Percentiles rank a stretch among this genome's conserved stretches.
These are phyloP conservation scores for Orthosia incerta DNA, from an alignment of 2,888 invertebrate genomes.

Conservation along the genomic window DNA sequence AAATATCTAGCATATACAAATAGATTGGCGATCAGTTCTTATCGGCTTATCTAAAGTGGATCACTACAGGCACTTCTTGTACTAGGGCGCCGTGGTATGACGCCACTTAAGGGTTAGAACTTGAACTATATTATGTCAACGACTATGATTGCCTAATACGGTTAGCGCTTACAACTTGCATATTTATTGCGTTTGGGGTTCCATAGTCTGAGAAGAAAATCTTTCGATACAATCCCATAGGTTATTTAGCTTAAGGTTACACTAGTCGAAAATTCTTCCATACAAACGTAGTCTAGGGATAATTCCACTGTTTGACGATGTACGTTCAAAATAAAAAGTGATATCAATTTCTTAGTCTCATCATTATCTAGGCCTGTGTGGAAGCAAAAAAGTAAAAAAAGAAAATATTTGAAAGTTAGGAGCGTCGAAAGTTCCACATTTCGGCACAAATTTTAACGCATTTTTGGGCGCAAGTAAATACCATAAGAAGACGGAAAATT, in stretches of 20 bases:
- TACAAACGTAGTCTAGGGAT: too few species aligned
- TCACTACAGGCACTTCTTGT: conserved; percentile 33
- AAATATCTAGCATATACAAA: conserved; percentile 17
- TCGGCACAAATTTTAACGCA: too few species aligned
- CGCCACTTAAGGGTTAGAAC: conserved; percentile 20
- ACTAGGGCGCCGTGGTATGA: background rate
- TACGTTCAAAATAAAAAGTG: too few species aligned
- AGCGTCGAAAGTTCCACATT: too few species aligned
- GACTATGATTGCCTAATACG: conserved; percentile 41
- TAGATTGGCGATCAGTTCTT: conserved; percentile 19
- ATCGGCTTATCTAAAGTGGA: conserved; percentile 50
- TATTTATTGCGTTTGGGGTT: conserved; percentile 39
- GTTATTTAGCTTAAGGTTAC: background rate
- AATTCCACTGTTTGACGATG: too few species aligned
- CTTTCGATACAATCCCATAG: background rate
- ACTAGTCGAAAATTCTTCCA: too few species aligned
- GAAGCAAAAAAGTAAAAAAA: too few species aligned
- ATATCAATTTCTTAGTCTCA: too few species aligned
- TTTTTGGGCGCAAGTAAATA: too few species aligned
- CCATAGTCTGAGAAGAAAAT: background rate
- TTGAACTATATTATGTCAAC: conserved; percentile 37
- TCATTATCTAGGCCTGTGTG: too few species aligned
- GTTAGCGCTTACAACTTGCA: conserved; percentile 27
- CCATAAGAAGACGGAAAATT: too few species aligned
- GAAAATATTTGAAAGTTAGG: too few species aligned